phyloP scores from a whole-genome alignment of 2,888 invertebrate species.

The Chalcosyrphus nemorum region DNA sequence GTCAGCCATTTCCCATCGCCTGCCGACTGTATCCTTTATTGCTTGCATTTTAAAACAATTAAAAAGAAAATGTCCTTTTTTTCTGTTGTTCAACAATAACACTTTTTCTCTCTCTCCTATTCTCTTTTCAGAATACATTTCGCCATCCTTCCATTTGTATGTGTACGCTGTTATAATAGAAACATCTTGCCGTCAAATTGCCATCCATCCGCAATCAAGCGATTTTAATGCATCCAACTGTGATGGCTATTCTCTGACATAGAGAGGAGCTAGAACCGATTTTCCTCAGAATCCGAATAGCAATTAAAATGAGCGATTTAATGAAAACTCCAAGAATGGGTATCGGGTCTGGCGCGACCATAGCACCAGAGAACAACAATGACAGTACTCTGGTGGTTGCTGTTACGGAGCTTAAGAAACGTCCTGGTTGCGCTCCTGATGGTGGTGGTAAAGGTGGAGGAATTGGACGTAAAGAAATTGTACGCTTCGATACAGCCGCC shows the following conservation, averaged over 20 bases:
- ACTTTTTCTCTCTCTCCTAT: not conserved
- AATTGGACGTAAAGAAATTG: conserved; percentile 57
- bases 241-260: conserved; percentile 71
- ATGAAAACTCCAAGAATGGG: conserved; percentile 67
- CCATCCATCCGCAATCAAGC: conserved; percentile 46
- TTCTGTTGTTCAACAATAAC: conserved; percentile 1
- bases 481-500: conserved; percentile 58
- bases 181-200: conserved; percentile 59
- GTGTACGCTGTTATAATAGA: not conserved
- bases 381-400: conserved; percentile 56
- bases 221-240: conserved; percentile 62
- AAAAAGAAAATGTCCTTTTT: not conserved
- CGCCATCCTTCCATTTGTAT: not conserved
- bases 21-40: no score
- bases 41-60: not conserved
- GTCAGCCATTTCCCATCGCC: no score
- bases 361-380: conserved; percentile 59
- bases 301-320: conserved; percentile 72
- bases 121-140: not conserved
- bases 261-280: conserved; percentile 59
- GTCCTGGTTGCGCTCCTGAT: conserved; percentile 1
- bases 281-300: conserved; percentile 63
- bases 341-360: conserved; percentile 51
- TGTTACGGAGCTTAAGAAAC: conserved; percentile 57
- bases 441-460: not conserved